Evolutionary conservation across 2,113 vertebrate genomes (phyloP).

Genomic region (Oophaga pumilio): DNA sequence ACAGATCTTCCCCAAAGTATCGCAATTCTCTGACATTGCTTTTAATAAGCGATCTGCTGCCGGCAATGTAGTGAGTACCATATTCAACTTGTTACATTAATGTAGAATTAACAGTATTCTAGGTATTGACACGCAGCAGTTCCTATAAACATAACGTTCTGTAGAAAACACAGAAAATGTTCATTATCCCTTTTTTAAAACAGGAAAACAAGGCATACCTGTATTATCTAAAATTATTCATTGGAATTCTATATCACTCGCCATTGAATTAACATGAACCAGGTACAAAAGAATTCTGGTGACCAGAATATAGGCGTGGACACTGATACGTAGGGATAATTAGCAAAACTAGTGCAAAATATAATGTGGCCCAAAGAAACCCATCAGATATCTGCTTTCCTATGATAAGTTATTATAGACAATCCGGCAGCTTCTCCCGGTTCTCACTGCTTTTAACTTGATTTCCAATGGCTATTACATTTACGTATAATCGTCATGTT

Average conservation of each 20-base stretch:
- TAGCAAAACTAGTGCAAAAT: constrained; percentile 1
- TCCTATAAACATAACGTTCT: constrained; percentile 6
- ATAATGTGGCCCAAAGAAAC: not conserved
- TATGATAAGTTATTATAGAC: not conserved
- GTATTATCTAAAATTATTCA: not conserved
- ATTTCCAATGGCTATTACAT: not conserved
- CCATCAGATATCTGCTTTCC: not conserved
- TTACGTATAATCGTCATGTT: not conserved
- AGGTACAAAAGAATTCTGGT: not conserved
- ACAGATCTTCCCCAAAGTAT: not conserved
- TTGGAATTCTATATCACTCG: not conserved
- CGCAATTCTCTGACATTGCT: not conserved
- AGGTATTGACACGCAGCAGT: constrained; percentile 3
- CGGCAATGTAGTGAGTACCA: not conserved
- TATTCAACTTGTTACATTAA: not conserved
- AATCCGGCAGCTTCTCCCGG: not conserved
- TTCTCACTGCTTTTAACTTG: not conserved
- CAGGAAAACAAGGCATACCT: constrained; percentile 31
- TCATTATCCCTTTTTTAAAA: constrained; percentile 8
- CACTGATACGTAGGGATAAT: not conserved
- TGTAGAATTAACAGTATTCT: not conserved
- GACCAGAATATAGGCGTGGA: not conserved
- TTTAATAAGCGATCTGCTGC: not conserved
- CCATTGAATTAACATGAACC: not conserved
- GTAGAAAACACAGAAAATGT: constrained; percentile 30